Conservation (phyloP, 2,113 vertebrate species). For the Rhinoderma darwinii region DNA sequence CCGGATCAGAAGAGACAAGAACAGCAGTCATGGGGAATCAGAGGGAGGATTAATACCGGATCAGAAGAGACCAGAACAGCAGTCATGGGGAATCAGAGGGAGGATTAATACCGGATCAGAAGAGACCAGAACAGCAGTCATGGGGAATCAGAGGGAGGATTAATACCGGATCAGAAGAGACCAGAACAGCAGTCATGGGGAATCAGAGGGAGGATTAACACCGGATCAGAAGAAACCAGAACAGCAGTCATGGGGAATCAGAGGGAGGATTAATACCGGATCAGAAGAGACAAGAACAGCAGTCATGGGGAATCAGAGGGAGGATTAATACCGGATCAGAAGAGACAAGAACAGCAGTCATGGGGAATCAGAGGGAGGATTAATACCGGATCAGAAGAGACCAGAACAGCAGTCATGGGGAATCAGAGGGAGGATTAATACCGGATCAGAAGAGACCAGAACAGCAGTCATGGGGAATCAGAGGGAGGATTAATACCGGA, state of each 20-base stretch:
- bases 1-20: no score
- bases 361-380: slow-evolving; percentile 33
- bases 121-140: slow-evolving; percentile 21
- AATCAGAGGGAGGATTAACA: slow-evolving; percentile 43
- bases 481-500: no score
- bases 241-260: slow-evolving; percentile 27
- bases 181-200: slow-evolving; percentile 17
- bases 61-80: slow-evolving; percentile 21
- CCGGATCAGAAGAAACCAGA: no score
- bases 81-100: slow-evolving; percentile 37
- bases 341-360: slow-evolving; percentile 21
- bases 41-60: no score
- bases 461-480: slow-evolving; percentile 27
- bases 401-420: slow-evolving; percentile 17
- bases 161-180: no score
- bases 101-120: no score
- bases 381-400: no score
- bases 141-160: slow-evolving; percentile 33
- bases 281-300: slow-evolving; percentile 21
- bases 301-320: slow-evolving; percentile 37
- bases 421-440: slow-evolving; percentile 43
- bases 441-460: no score
- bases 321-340: no score
- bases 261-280: no score
- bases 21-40: slow-evolving; percentile 27